A percentile compares a stretch with the other conserved stretches of the same genome.
phyloP scores from a whole-genome alignment of 2,888 invertebrate species.

The Strigamia crassipes region DNA sequence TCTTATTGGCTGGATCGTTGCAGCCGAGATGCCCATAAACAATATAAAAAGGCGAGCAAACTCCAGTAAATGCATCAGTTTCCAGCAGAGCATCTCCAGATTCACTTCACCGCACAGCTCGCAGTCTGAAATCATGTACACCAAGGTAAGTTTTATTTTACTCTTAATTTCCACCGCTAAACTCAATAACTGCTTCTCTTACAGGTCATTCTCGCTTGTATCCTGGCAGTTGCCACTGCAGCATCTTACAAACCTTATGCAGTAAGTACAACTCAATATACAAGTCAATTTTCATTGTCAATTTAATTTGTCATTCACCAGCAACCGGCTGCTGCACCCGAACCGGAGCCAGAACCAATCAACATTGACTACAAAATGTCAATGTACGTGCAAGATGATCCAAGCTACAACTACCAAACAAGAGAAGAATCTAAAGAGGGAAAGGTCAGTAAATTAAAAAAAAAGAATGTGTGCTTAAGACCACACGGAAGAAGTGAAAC shows the following conservation, averaged over 20 bases:
- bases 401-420: conserved; percentile 39
- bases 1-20: background rate
- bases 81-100: background rate
- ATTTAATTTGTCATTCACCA: background rate
- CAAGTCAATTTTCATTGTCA: background rate
- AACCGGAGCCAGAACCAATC: background rate
- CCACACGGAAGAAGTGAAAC: no score
- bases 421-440: conserved; percentile 14
- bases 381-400: conserved; percentile 12
- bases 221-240: background rate
- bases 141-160: conserved; percentile 8
- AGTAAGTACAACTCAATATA: background rate
- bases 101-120: background rate
- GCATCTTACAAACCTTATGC: background rate
- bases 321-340: background rate
- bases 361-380: conserved; percentile 41
- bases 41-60: background rate
- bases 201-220: background rate
- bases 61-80: background rate
- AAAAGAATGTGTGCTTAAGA: no score
- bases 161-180: no score
- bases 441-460: background rate
- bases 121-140: conserved; percentile 4
- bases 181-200: background rate
- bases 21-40: background rate